Conservation (phyloP, 2,888 invertebrate species). For the Camptogramma bilineatum region DNA sequence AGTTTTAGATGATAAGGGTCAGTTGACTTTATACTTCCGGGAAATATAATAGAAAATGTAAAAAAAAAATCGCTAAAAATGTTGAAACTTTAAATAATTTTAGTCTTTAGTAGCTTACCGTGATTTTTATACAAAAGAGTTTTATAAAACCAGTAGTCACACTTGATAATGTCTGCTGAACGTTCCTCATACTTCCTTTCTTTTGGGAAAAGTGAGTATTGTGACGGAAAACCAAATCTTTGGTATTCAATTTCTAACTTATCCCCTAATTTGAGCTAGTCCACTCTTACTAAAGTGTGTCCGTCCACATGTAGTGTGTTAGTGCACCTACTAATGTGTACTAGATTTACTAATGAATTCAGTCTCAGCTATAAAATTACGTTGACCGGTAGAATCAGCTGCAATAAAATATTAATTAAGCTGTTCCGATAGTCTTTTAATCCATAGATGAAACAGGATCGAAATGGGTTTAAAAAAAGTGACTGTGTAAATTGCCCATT, state of each 20-base stretch:
- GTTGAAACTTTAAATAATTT: background rate
- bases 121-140: background rate
- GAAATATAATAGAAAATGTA: background rate
- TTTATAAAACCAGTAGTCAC: background rate
- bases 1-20: slow-evolving; percentile 1
- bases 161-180: background rate
- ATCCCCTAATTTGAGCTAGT: slow-evolving; percentile 13
- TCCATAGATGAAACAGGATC: no score
- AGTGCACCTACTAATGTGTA: background rate
- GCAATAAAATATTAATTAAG: no score
- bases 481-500: no score
- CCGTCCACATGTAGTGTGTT: background rate
- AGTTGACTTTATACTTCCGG: slow-evolving; percentile 11
- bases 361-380: background rate
- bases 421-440: no score
- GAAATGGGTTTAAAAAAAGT: no score
- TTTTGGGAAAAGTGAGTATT: background rate
- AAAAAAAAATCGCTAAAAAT: background rate
- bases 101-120: background rate
- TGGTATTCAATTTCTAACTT: slow-evolving; percentile 36
- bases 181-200: background rate
- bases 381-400: background rate
- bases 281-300: background rate
- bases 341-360: slow-evolving; percentile 1
- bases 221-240: background rate